A percentile compares a stretch with the other conserved stretches of the same genome.
Evolutionary conservation across 2,888 invertebrate genomes (phyloP).

Genomic region (Drosophila kanekoi): DNA sequence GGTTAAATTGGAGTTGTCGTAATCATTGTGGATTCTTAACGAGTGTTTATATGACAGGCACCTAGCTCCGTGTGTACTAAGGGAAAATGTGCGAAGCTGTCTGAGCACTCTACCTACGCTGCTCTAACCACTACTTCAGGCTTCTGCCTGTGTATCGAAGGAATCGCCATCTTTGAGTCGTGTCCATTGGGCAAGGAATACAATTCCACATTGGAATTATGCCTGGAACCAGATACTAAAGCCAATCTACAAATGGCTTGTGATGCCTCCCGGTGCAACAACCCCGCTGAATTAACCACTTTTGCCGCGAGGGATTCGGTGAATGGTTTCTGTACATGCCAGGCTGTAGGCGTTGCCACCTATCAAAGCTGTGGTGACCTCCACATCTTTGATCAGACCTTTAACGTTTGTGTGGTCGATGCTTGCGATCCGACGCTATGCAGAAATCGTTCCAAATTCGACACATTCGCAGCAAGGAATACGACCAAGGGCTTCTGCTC

Average conservation of each 20-base stretch:
- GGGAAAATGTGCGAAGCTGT: constrained; percentile 26
- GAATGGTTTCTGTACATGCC: constrained; percentile 37
- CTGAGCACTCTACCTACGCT: constrained; percentile 6
- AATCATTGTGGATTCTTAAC: background rate
- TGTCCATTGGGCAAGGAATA: constrained; percentile 29
- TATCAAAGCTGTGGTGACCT: constrained; percentile 23
- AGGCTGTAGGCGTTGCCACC: constrained; percentile 17
- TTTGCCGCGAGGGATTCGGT: constrained; percentile 25
- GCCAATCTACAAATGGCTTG: constrained; percentile 16
- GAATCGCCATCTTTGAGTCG: constrained; percentile 17
- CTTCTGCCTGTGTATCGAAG: constrained; percentile 44
- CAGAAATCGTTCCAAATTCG: constrained; percentile 19
- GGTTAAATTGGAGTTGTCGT: background rate
- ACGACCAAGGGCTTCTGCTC: constrained; percentile 52
- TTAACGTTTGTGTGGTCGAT: constrained; percentile 25
- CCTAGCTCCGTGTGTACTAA: constrained; percentile 39
- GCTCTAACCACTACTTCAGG: constrained; percentile 44
- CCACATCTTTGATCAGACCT: constrained; percentile 26
- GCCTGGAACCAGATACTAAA: background rate
- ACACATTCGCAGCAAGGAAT: constrained; percentile 51
- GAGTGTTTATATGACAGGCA: constrained; percentile 27
- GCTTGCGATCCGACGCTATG: constrained; percentile 48
- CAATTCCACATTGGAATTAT: fast-evolving
- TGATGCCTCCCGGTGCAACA: constrained; percentile 34
- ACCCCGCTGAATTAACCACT: background rate